Evolutionary conservation across 2,888 invertebrate species (phyloP), one percentile per base, ranked within the genome.

Genomic region (Megamerina dolium): DNA sequence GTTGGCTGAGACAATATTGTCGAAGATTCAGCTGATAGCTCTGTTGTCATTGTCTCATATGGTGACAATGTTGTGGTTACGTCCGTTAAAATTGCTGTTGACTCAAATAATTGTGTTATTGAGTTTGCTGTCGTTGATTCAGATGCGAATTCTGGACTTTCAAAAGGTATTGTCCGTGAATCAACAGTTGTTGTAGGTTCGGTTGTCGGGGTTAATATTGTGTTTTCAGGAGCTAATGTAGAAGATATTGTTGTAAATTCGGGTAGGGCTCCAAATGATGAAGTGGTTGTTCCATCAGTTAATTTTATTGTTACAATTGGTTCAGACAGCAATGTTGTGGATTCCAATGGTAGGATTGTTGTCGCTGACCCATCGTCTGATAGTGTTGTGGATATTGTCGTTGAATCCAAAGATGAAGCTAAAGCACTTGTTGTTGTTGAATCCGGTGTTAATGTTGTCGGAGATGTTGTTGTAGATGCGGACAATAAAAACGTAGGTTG

Each of bases 11-110:
- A n/a, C n/a, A n/a, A n/a, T n/a, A n/a, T n/a, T n/a, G n/a, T n/a
- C n/a, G n/a, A n/a, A 19, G 30, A 23, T 34, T 39, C 39, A 19
- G 39, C 10, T 39, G 13, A 9, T 16, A 21, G 18, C 12, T 19
- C 14, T n/a, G 20, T 13, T 19, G 40, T 41, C 6, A 37, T 37
- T 13, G 9, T 37, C 33, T 27, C 26, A 5, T 18, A 3, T 3
- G 9, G 12, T 31, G 19, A 14, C 5, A 3, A 13, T 33, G 34
- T 37, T 2, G 36, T 26, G 21, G 18, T 8, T 23, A 8, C 23
- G 8, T 8, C 10, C 6, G 10, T 6, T 23, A 10, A 23, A 8
- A 10, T 8, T 23, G 23, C 6, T 8, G 23, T 23, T 23, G 23
- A 8, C 6, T 6, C 6, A 23, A 23, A 8, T 23, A 10, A 23